These are phyloP conservation scores for Equus quagga DNA, from an alignment of 2,113 vertebrate species.

Conservation along the genomic window DNA sequence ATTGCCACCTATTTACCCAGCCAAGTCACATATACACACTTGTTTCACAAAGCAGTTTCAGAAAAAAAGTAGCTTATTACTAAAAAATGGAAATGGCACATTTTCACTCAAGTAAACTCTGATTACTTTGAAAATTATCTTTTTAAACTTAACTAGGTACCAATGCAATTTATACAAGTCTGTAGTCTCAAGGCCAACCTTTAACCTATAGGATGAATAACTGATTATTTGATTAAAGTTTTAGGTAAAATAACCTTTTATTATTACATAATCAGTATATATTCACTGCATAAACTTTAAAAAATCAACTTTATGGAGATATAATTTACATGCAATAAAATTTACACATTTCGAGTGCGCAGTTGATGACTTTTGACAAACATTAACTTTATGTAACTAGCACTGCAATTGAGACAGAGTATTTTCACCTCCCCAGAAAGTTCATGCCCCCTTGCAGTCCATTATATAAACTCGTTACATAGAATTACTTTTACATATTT, in stretches of 20 bases:
- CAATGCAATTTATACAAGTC: not conserved
- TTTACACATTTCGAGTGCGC: not conserved
- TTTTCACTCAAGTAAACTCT: not conserved
- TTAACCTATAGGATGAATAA: not conserved
- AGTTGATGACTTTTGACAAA: not conserved
- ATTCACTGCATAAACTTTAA: not conserved
- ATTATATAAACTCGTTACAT: not conserved
- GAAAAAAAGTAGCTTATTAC: not conserved
- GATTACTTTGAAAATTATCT: conserved; percentile 12
- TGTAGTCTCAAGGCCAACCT: not conserved
- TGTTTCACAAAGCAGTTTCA: not conserved
- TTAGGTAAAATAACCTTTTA: not conserved
- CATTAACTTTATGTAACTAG: not conserved
- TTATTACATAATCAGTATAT: not conserved
- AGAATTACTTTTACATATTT: not conserved
- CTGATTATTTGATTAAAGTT: not conserved
- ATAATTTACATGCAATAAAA: not conserved
- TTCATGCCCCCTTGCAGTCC: not conserved
- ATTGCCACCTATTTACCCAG: not conserved
- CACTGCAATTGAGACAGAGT: not conserved
- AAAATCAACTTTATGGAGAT: not conserved
- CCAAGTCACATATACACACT: not conserved
- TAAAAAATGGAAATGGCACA: not conserved
- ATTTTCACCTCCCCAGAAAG: not conserved
- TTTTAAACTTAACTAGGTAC: not conserved